These are phyloP conservation scores for Brachyalestes nurse DNA, from an alignment of 2,797 vertebrate species.

Conservation along the genomic window DNA sequence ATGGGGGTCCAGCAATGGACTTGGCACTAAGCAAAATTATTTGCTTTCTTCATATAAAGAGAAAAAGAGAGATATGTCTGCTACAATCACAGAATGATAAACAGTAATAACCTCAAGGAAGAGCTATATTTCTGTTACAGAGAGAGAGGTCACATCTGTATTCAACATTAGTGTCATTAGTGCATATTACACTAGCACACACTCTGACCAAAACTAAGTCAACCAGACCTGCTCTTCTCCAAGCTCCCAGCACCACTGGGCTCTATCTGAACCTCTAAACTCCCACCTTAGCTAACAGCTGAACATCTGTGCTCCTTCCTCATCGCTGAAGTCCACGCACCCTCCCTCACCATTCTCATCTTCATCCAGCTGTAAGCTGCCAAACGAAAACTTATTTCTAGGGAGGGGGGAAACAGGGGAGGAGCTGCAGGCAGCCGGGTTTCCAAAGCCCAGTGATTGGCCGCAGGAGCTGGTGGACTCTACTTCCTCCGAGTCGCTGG, in stretches of 20 bases:
- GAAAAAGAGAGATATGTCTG: background rate
- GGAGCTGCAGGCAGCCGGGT: conserved; percentile 70
- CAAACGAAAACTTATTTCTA: conserved; percentile 82
- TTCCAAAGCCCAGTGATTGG: conserved; percentile 71
- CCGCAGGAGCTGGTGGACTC: conserved; percentile 74
- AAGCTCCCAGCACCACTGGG: background rate
- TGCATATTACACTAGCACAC: background rate
- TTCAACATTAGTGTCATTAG: background rate
- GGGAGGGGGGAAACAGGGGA: conserved; percentile 72
- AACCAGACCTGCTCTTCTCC: background rate
- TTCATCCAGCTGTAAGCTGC: conserved; percentile 85
- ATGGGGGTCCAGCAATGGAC: conserved; percentile 37
- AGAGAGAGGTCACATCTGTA: background rate
- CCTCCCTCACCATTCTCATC: conserved; percentile 78
- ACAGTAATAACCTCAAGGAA: conserved; percentile 3
- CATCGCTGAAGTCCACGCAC: conserved; percentile 81
- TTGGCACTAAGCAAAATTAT: conserved; percentile 66
- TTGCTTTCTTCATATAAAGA: conserved; percentile 33
- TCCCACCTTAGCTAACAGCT: conserved; percentile 72
- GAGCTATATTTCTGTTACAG: conserved; percentile 8
- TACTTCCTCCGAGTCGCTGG: conserved; percentile 89
- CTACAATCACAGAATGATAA: conserved; percentile 39
- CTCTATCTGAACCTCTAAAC: background rate
- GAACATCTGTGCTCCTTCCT: conserved; percentile 80
- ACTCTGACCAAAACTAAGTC: background rate